Evolutionary conservation across 2,888 invertebrate genomes (phyloP).

Genomic region (Ennomos quercinarius): DNA sequence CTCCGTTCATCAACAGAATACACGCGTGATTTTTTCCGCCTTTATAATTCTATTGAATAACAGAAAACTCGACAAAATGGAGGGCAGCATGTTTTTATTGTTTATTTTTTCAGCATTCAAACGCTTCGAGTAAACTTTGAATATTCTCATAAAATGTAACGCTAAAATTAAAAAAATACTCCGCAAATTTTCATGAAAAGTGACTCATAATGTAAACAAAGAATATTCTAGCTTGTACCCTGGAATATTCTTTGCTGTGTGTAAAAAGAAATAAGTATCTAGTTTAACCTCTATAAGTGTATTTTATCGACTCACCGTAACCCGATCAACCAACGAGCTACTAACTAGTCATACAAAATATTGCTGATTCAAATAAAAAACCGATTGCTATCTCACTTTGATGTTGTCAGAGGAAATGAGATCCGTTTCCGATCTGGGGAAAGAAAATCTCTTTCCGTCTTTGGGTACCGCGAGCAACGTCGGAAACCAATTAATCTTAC

Average conservation of each 20-base stretch:
- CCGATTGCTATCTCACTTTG: slow-evolving; percentile 83
- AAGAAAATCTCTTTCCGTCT: slow-evolving; percentile 79
- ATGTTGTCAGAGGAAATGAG: slow-evolving; percentile 84
- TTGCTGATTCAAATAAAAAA: slow-evolving; percentile 82
- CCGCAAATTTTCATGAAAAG: no score
- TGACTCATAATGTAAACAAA: no score
- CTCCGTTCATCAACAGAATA: slow-evolving; percentile 37
- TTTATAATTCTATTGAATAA: slow-evolving; percentile 23
- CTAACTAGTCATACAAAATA: slow-evolving; percentile 78
- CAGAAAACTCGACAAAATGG: slow-evolving; percentile 11
- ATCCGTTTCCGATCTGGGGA: slow-evolving; percentile 82
- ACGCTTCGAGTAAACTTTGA: background rate
- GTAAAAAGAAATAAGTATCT: no score
- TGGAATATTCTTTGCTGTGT: no score
- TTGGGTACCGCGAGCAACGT: slow-evolving; percentile 66
- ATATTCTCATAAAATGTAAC: no score
- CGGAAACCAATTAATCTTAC: slow-evolving; percentile 64
- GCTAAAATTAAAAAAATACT: no score
- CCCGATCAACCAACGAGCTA: slow-evolving; percentile 53
- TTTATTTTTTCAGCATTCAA: slow-evolving; percentile 13
- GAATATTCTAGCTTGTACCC: no score
- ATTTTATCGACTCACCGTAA: slow-evolving; percentile 50
- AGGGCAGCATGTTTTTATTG: slow-evolving; percentile 15
- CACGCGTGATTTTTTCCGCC: slow-evolving; percentile 36
- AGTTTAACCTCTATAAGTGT: no score